Base-by-base conservation (phyloP, 2,888 invertebrate genomes). In the Cistogaster globosa region DNA sequence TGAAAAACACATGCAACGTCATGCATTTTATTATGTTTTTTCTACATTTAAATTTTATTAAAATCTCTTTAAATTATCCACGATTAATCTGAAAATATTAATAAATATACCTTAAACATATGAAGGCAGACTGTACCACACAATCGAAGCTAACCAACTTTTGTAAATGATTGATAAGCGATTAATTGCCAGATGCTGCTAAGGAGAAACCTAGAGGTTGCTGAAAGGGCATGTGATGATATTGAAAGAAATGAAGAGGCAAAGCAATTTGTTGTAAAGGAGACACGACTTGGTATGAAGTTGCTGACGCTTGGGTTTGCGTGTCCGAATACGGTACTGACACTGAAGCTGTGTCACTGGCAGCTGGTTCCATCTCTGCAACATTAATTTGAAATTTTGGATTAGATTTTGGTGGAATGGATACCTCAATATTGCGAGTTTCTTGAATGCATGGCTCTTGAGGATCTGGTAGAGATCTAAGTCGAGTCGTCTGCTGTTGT, bases 181-280 rank as follows among this genome's bases (percentile, higher is more conserved):
- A 22, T 76, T 16, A 75, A 53, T 74, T 81, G 9, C 14, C 62
- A 51, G 71, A 45, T 11, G 69, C 11, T 7, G 87, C 79, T 63
- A 84, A 48, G 6, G 89, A 87, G 20, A 90, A 83, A 8, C 87
- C 87, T 5, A 89, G 74, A 4, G 89, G 87, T 72, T 87, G 89
- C 84, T 90, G 89, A 57, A 91, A 91, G n/a, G 90, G 89, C 88
- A 90, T 88, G 18, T 91, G 90, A 57, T 90, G 90, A 26, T 92
- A 51, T 38, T 90, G 90, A 57, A 91, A 87, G 42, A 91, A 88
- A 4, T 91, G 91, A 74, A 91, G 83, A 45, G 92, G 91, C 51
- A 90, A 67, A 8, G 90, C 74, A 45, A 90, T 77, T 0, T 90
- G 89, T 5, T 88, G 88, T 22, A 89, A 58, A 0, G 86, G 88